phyloP scores from a whole-genome alignment of 2,797 vertebrate genomes.

The Sebastes alutus region DNA sequence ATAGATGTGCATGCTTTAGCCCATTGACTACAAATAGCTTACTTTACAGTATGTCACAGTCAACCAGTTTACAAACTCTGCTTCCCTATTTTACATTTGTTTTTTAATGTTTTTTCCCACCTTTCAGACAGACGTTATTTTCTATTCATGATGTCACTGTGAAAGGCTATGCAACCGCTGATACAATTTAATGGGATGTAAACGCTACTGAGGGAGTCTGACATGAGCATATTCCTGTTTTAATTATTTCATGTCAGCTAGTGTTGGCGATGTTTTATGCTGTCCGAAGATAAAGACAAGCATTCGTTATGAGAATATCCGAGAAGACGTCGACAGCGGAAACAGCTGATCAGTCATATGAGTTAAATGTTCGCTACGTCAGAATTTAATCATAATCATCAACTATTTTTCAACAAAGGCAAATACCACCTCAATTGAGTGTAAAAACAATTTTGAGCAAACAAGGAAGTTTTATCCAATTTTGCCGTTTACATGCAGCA shows the following conservation, averaged over 20 bases:
- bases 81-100: background rate
- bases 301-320: background rate
- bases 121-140: background rate
- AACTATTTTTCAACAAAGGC: background rate
- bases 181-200: background rate
- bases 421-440: background rate
- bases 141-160: background rate
- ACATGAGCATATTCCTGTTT: background rate
- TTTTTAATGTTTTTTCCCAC: background rate
- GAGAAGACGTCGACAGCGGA: background rate
- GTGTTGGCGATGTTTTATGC: background rate
- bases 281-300: background rate
- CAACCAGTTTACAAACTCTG: background rate
- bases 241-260: background rate
- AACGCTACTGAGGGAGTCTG: background rate
- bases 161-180: background rate
- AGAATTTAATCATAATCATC: background rate
- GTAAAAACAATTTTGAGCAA: too few relatives aligned
- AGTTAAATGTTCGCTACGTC: background rate
- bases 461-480: too few relatives aligned
- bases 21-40: background rate
- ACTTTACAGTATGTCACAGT: background rate
- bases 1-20: background rate
- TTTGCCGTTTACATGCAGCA: too few relatives aligned
- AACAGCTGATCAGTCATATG: background rate